Evolutionary conservation across 2,888 invertebrate genomes (phyloP).

Genomic region (Bellardia bayeri): DNA sequence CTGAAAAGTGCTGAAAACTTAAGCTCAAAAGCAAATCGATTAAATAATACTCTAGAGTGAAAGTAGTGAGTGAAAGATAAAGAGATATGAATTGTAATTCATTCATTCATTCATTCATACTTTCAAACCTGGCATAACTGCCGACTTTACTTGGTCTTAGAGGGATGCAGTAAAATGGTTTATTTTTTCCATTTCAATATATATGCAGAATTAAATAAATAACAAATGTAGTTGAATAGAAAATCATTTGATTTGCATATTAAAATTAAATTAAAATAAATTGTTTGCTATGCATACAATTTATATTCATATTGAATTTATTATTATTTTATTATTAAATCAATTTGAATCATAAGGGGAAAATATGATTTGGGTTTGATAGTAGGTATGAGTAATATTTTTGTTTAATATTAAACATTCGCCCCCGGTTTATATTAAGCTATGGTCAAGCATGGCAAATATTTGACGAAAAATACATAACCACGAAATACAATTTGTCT

Average conservation of each 20-base stretch:
- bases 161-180: neutral
- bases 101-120: constrained; percentile 13
- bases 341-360: neutral
- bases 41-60: constrained; percentile 64
- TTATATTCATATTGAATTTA: constrained; percentile 6
- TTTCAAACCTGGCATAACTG: neutral
- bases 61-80: constrained; percentile 47
- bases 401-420: no score
- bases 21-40: constrained; percentile 65
- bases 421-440: no score
- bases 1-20: constrained; percentile 67
- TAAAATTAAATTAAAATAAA: constrained; percentile 53
- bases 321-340: neutral
- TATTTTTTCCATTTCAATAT: no score
- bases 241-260: constrained; percentile 65
- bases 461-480: no score
- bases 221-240: neutral
- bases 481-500: no score
- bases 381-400: no score
- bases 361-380: neutral
- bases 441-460: no score
- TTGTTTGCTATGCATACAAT: constrained; percentile 1
- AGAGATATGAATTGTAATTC: constrained; percentile 8
- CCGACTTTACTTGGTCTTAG: constrained; percentile 19
- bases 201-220: neutral